Base-by-base conservation (phyloP, 2,113 vertebrate species). In the Cricetomys ansorgei region DNA sequence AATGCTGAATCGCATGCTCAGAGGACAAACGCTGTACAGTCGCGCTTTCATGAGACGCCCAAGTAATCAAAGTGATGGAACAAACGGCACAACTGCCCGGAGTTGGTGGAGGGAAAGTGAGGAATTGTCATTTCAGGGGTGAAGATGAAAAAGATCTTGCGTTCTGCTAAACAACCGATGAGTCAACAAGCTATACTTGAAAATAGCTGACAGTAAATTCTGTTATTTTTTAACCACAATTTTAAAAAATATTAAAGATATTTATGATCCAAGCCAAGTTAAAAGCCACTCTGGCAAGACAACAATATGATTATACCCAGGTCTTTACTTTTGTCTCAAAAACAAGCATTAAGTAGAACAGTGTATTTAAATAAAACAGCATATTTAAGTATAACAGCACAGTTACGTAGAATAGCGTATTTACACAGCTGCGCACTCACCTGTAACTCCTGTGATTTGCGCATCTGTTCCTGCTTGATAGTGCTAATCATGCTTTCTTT, bases 361-460 rank as follows among this genome's bases (percentile, higher is more conserved):
- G 17, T 62, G 65, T 37, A 76, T 73, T 84, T 88, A 53, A 67
- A 69, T 11, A n/a, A n/a, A n/a, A n/a, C n/a, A n/a, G n/a, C n/a
- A n/a, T n/a, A n/a, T n/a, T n/a, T n/a, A n/a, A n/a, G n/a, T n/a
- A n/a, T n/a, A n/a, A n/a, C n/a, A n/a, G n/a, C n/a, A n/a, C n/a
- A n/a, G n/a, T 77, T 92, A 81, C 70, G 62, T 10, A 53, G 70
- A 89, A 11, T 76, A 81, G 17, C 67, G 65, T 37, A 76, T 73
- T 84, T 88, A 53, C 62, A 69, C 8, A 75, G 21, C 1, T 92
- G 45, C 15, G 75, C 1, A 31, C 1, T 98, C 97, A 99, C 99
- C 99, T 99, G 98, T 88, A 99, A 98, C 97, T 99, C 99, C 9
- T 98, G 99, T 81, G 99, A 99, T 97, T 99, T 99, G 83, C 96